Percentiles rank a stretch among this genome's conserved stretches.
phyloP scores from a whole-genome alignment of 2,797 vertebrate genomes.

The Acropternis orthonyx region DNA sequence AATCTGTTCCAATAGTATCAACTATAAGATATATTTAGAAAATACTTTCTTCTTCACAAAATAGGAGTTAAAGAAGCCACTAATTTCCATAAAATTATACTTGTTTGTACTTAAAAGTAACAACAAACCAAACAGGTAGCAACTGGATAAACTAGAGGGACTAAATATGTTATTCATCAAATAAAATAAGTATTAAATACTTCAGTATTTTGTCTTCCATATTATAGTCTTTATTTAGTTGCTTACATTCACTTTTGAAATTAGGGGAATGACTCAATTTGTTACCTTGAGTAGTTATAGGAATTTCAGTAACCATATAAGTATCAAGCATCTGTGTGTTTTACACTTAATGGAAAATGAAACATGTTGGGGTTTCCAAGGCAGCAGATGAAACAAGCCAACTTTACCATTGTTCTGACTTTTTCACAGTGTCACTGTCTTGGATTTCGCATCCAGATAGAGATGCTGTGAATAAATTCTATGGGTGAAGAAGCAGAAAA shows the following conservation, averaged over 20 bases:
- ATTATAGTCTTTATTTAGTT: background rate
- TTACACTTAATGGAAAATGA: constrained; percentile 1
- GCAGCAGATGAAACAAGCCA: constrained; percentile 58
- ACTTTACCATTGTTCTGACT: constrained; percentile 57
- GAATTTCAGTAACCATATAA: constrained; percentile 27
- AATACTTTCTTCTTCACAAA: background rate
- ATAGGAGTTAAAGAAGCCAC: background rate
- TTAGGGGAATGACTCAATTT: background rate
- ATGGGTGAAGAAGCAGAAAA: constrained; percentile 70
- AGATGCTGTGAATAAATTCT: constrained; percentile 73
- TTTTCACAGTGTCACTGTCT: constrained; percentile 64
- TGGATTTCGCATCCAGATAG: constrained; percentile 70
- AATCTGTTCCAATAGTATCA: constrained; percentile 20
- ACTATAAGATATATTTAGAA: background rate
- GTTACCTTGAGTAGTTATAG: constrained; percentile 11
- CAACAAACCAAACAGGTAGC: background rate
- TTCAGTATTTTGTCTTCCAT: background rate
- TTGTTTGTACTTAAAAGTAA: background rate
- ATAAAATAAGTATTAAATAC: background rate
- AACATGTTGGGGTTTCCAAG: constrained; percentile 48
- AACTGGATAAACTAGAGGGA: background rate
- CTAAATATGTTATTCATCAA: background rate
- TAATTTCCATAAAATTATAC: background rate
- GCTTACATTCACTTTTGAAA: background rate
- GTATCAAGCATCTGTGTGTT: constrained; percentile 15